These are phyloP conservation scores for Dendrolimus punctatus DNA, from an alignment of 1,140 invertebrate species.

Conservation along the genomic window DNA sequence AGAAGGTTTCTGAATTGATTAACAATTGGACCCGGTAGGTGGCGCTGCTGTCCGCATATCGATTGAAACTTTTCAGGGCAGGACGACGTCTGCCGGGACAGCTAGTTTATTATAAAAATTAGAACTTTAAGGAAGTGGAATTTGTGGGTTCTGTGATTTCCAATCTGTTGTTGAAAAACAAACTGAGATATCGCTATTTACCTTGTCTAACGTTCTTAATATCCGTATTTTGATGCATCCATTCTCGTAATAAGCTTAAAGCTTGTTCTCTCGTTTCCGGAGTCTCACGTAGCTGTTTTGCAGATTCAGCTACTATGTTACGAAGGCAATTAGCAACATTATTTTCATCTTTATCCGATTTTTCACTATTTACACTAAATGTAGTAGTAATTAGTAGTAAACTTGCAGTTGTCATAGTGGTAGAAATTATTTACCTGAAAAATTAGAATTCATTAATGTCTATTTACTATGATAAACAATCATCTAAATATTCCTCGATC, in stretches of 20 bases:
- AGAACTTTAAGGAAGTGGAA: too few species aligned
- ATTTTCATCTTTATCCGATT: conserved; percentile 33
- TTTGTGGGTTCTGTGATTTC: not conserved
- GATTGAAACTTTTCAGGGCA: too few species aligned
- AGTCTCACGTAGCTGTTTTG: conserved; percentile 77
- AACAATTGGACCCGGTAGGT: too few species aligned
- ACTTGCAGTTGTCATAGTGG: conserved; percentile 50
- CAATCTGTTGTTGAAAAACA: too few species aligned
- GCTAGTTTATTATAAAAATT: too few species aligned
- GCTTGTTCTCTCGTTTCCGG: conserved; percentile 73
- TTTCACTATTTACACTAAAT: conserved; percentile 40
- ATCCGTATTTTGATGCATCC: conserved; percentile 79
- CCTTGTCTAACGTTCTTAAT: conserved; percentile 77
- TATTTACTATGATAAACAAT: not conserved
- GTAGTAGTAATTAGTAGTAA: conserved; percentile 48
- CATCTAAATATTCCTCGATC: too few species aligned
- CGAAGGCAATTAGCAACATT: conserved; percentile 15
- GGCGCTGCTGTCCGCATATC: too few species aligned
- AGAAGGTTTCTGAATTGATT: too few species aligned
- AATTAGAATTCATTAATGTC: not conserved
- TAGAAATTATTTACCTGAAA: conserved; percentile 4
- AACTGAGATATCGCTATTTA: conserved; percentile 17
- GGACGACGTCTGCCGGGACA: too few species aligned
- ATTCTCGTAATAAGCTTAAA: conserved; percentile 75
- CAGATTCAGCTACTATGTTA: conserved; percentile 62